A percentile compares a stretch with the other conserved stretches of the same genome.
Evolutionary conservation across 2,888 invertebrate species (phyloP).

Genomic region (Coleophora flavipennella): DNA sequence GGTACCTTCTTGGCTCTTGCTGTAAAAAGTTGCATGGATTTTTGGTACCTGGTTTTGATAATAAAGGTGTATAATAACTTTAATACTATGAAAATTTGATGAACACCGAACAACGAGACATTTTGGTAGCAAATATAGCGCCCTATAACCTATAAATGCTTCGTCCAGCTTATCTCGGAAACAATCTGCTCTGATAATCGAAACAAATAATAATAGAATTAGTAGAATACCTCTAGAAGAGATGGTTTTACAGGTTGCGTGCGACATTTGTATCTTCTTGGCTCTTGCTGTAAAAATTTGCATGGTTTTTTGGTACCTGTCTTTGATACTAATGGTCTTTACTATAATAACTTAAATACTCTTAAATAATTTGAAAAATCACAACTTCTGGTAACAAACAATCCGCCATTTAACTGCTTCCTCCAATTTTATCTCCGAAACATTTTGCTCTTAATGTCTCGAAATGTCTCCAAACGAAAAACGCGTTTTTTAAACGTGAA

Average conservation of each 20-base stretch:
- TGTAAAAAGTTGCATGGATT: not conserved
- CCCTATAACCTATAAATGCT: slow-evolving; percentile 25
- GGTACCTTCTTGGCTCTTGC: no score
- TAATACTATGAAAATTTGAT: slow-evolving; percentile 13
- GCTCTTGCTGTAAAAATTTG: not conserved
- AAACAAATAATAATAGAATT: slow-evolving; percentile 17
- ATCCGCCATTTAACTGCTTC: slow-evolving; percentile 20
- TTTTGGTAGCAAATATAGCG: slow-evolving; percentile 18
- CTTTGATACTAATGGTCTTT: no score
- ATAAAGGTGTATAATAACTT: no score
- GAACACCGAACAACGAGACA: slow-evolving; percentile 14
- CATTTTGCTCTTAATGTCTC: slow-evolving; percentile 25
- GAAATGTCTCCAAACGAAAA: no score
- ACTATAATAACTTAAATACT: slow-evolving; percentile 12
- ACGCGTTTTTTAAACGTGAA: no score
- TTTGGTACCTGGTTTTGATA: not conserved
- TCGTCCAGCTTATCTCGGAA: slow-evolving; percentile 30
- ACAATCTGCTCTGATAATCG: slow-evolving; percentile 29
- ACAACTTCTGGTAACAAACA: slow-evolving; percentile 19
- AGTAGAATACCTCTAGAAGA: no score
- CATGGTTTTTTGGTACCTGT: not conserved
- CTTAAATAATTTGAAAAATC: no score
- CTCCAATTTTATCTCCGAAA: slow-evolving; percentile 31
- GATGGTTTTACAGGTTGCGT: not conserved
- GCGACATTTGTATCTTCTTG: no score